Evolutionary conservation across 2,113 vertebrate genomes (phyloP).

Genomic region (Speoplatyrhinus poulsoni): DNA sequence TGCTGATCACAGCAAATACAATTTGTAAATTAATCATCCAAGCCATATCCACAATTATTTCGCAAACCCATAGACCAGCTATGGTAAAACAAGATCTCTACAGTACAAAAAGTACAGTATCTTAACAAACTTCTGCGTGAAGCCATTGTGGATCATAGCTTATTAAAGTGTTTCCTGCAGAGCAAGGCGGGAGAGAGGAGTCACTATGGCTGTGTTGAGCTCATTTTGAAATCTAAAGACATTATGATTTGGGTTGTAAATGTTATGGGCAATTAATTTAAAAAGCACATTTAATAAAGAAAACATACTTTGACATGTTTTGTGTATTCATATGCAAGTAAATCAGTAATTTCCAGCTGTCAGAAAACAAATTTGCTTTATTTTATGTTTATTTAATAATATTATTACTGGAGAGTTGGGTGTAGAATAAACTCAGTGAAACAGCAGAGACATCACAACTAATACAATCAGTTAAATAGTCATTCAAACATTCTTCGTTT

Average conservation of each 20-base stretch:
- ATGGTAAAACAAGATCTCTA: slow-evolving; percentile 11
- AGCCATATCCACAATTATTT: slow-evolving; percentile 13
- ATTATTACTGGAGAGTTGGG: slow-evolving; percentile 12
- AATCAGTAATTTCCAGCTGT: not conserved
- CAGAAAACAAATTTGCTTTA: slow-evolving; percentile 31
- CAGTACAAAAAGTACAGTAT: slow-evolving; percentile 1
- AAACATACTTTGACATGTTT: not conserved
- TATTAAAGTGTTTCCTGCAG: slow-evolving; percentile 7
- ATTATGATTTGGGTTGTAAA: slow-evolving; percentile 41
- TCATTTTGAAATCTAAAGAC: not conserved
- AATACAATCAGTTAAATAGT: slow-evolving; percentile 6
- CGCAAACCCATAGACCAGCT: not conserved
- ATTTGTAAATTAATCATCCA: not conserved
- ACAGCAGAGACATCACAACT: not conserved
- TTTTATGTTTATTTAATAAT: slow-evolving; percentile 17
- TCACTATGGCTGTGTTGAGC: not conserved
- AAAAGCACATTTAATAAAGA: slow-evolving; percentile 25
- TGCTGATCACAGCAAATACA: slow-evolving; percentile 17
- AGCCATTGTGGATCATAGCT: slow-evolving; percentile 16
- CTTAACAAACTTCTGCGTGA: slow-evolving; percentile 34
- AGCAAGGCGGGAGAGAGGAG: not conserved
- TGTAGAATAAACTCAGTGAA: not conserved
- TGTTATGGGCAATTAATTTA: slow-evolving; percentile 32
- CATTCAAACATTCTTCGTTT: slow-evolving; percentile 9
- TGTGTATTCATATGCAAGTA: too few species aligned